Evolutionary conservation across 2,888 invertebrate species (phyloP), one percentile per base, ranked within the genome.

Genomic region (Cryptocheilus praepositus): DNA sequence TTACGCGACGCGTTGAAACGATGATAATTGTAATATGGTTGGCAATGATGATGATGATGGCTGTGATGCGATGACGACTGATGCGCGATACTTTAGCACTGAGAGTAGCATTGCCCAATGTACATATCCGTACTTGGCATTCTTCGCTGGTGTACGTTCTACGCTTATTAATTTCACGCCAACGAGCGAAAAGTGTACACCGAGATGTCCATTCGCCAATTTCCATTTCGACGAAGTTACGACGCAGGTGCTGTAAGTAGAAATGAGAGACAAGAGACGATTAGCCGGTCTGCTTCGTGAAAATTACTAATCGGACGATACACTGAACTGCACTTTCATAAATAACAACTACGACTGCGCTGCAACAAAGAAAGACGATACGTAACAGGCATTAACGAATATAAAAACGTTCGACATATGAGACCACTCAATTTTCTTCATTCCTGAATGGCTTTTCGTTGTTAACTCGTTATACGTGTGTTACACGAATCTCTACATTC

Each of bases 221-320:
- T 65, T 71, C 52, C 61, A 61, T 61, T 72, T 64, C 67, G 67
- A 64, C 65, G 68, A 64, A 83, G 78, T 87, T 87, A 86, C 84
- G 86, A 86, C 61, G 85, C 81, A 53, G 86, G 85, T 46, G 86
- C 85, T 87, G 81, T 7, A 80, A 81, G 60, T 16, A 19, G 54
- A 64, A 53, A 44, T 16, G 18, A 62, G n/a, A 53, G 19, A 22
- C 8, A 2, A 61, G 18, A 44, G 52, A 63, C 22, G 55, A 49
- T 54, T 15, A 13, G 58, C 22, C 53, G 19, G 49, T 11, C 18
- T 5, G 49, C 8, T 5, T n/a, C 49, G 16, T 19, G 49, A 49
- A 49, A 3, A 19, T 11, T 11, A 16, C 11, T n/a, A n/a, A 19
- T 11, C 8, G 36, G 36, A 36, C 36, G 36, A 11, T 36, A 36